phyloP scores from a whole-genome alignment of 2,888 invertebrate species.

The Mechanitis mazaeus region DNA sequence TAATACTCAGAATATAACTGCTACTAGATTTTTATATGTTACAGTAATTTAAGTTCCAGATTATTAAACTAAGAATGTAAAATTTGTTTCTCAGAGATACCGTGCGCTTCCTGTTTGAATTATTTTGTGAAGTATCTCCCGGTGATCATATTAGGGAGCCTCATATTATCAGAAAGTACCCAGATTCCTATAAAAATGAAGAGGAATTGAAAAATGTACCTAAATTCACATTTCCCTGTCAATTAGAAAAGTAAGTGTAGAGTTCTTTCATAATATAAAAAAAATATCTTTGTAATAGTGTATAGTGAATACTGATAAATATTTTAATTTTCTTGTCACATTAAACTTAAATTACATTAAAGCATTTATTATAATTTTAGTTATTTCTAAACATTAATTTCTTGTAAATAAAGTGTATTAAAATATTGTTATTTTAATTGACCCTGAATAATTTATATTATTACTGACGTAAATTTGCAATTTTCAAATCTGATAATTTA shows the following conservation, averaged over 20 bases:
- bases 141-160: constrained; percentile 76
- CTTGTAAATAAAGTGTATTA: too few relatives aligned
- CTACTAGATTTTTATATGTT: too few relatives aligned
- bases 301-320: neutral
- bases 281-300: neutral
- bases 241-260: constrained; percentile 60
- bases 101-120: constrained; percentile 86
- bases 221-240: constrained; percentile 90
- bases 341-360: too few relatives aligned
- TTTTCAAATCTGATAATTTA: too few relatives aligned
- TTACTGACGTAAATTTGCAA: too few relatives aligned
- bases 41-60: too few relatives aligned
- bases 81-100: constrained; percentile 79
- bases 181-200: constrained; percentile 87
- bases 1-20: too few relatives aligned
- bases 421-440: too few relatives aligned
- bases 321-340: too few relatives aligned
- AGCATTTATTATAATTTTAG: too few relatives aligned
- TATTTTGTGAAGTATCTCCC: constrained; percentile 88
- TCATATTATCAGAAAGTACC: constrained; percentile 89
- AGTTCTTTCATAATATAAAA: neutral
- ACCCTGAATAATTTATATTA: too few relatives aligned
- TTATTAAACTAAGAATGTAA: neutral
- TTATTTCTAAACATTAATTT: too few relatives aligned
- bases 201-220: constrained; percentile 91